Base-by-base conservation (phyloP, 2,888 invertebrate species). In the Orthosia incerta region DNA sequence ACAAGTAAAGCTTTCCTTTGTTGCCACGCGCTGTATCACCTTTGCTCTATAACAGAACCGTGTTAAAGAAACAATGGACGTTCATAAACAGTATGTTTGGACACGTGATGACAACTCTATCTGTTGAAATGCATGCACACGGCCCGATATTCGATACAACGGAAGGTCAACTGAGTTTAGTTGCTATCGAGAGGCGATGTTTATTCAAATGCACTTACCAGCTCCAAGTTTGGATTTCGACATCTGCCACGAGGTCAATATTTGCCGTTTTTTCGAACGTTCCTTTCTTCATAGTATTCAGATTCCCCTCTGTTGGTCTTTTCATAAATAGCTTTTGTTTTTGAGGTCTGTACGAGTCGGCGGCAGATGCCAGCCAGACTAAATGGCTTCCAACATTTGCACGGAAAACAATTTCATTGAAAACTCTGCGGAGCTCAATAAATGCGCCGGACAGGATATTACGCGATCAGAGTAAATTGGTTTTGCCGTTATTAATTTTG, bases 221-320 rank as follows among this genome's bases (percentile, higher is more conserved):
- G 93, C 92, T 89, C 91, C 84, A 90, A 93, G 93, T 94, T 95
- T 94, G 92, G 84, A 90, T 95, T 95, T 95, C 95, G 91, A 95
- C 95, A 96, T 95, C 94, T 96, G 95, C 94, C 90, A 87, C 94
- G 94, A 95, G 95, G 95, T 96, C 95, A 95, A 96, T 95, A 95
- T 95, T 96, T 95, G 94, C 92, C 87, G 93, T 92, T 92, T 93
- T 92, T 93, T 91, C 89, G 88, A 91, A 88, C 86, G 90, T 89
- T 92, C 92, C 90, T 94, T 94, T 92, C 91, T 92, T 90, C 88
- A 86, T 81, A 83, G 80, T 83, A 86, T 89, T 87, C 83, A 80
- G 74, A 82, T 85, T 86, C 89, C 92, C 91, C 88, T 89, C 84
- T 69, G 88, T 89, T 89, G 80, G 85, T 88, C 89, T 89, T 90